Evolutionary conservation across 30 jellyfish, hydroid and myxozoan genomes (phyloP).

Genomic region (Hydra vulgaris): DNA sequence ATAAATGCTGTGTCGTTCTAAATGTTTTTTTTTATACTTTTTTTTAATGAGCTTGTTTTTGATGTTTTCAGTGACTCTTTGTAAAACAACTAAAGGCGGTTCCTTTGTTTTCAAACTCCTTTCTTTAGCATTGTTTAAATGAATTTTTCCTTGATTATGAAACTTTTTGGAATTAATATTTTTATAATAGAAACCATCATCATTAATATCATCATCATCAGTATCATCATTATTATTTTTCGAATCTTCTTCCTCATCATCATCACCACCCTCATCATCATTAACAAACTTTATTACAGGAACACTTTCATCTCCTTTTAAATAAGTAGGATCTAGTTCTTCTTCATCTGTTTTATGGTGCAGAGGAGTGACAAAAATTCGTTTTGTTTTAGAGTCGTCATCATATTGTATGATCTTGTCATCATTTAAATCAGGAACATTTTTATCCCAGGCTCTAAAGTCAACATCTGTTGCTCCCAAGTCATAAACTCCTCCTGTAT

Average conservation of each 20-base stretch:
- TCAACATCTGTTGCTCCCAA: constrained; percentile 30
- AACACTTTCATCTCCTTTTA: constrained; percentile 4
- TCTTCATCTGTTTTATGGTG: background rate
- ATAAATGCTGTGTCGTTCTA: background rate
- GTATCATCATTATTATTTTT: background rate
- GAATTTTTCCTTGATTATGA: background rate
- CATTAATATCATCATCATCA: background rate
- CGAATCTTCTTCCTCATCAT: constrained; percentile 8
- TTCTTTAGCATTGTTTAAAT: background rate
- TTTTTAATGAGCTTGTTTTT: too few species aligned
- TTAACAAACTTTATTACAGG: constrained; percentile 19
- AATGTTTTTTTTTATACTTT: background rate
- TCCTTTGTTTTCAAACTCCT: background rate
- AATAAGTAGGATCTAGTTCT: constrained; percentile 5
- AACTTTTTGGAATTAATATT: background rate
- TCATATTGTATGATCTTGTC: background rate
- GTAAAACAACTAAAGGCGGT: background rate
- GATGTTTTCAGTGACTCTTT: background rate
- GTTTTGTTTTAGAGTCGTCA: background rate
- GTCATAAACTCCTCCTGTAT: constrained; percentile 3
- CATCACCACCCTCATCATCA: constrained; percentile 32
- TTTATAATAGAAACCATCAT: background rate
- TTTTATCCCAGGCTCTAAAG: constrained; percentile 21
- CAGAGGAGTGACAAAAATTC: background rate
- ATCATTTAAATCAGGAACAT: background rate